Evolutionary conservation across 2,113 vertebrate species (phyloP).

Genomic region (Bostrychus sinensis): DNA sequence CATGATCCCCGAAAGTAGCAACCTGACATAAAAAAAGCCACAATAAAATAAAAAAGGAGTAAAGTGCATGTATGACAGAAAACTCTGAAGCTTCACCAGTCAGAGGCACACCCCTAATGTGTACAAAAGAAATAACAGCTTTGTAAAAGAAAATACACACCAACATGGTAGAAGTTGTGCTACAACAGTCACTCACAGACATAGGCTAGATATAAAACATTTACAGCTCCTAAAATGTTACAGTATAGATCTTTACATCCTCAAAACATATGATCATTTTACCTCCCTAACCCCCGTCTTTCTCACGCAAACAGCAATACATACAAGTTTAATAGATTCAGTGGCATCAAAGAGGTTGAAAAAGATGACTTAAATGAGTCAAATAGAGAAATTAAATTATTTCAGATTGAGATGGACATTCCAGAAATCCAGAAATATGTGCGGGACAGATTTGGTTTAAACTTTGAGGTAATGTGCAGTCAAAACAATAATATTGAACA

Average conservation of each 20-base stretch:
- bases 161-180: constrained; percentile 63
- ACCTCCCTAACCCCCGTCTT: not conserved
- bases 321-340: constrained; percentile 38
- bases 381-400: constrained; percentile 27
- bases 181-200: constrained; percentile 51
- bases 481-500: constrained; percentile 17
- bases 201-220: constrained; percentile 55
- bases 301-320: constrained; percentile 40
- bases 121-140: constrained; percentile 56
- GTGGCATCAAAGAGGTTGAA: constrained; percentile 48
- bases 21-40: constrained; percentile 55
- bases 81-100: constrained; percentile 79
- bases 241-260: constrained; percentile 60
- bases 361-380: constrained; percentile 28
- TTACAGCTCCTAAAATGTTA: constrained; percentile 52
- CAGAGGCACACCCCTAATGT: constrained; percentile 65
- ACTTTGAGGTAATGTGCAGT: constrained; percentile 62
- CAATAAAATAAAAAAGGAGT: constrained; percentile 77
- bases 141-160: constrained; percentile 45
- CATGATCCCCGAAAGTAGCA: constrained; percentile 70
- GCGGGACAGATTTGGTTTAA: constrained; percentile 49
- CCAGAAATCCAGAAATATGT: constrained; percentile 42
- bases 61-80: constrained; percentile 98
- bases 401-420: constrained; percentile 43
- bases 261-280: constrained; percentile 37